phyloP scores from a whole-genome alignment of 2,888 invertebrate species.

The Mimas tiliae region DNA sequence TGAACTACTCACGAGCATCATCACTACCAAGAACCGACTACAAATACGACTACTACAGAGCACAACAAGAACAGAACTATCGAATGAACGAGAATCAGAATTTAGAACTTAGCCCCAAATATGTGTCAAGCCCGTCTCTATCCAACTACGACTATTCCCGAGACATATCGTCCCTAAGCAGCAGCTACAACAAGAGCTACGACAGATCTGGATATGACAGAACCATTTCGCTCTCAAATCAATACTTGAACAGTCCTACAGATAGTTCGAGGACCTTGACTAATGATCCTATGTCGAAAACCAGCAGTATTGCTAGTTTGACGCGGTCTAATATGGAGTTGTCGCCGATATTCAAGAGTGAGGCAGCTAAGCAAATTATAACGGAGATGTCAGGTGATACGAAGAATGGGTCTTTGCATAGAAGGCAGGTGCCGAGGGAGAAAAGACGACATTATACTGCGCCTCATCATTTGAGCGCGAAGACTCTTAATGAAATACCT shows the following conservation, averaged over 20 bases:
- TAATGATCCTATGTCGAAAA: slow-evolving; percentile 78
- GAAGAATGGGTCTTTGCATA: slow-evolving; percentile 84
- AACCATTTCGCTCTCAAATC: slow-evolving; percentile 70
- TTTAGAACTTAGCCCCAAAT: slow-evolving; percentile 77
- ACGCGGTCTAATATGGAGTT: slow-evolving; percentile 83
- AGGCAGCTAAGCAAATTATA: slow-evolving; percentile 93
- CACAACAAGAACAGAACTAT: slow-evolving; percentile 62
- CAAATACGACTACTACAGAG: slow-evolving; percentile 71
- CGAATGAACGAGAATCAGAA: slow-evolving; percentile 64
- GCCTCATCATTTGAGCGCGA: slow-evolving; percentile 88
- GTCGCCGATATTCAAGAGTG: slow-evolving; percentile 93
- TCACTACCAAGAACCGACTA: slow-evolving; percentile 81
- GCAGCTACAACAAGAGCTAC: slow-evolving; percentile 73
- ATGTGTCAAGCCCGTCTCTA: slow-evolving; percentile 76
- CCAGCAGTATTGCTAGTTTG: slow-evolving; percentile 75
- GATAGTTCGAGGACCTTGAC: slow-evolving; percentile 76
- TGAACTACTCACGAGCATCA: slow-evolving; percentile 75
- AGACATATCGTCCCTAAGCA: slow-evolving; percentile 73
- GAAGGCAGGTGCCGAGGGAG: slow-evolving; percentile 91
- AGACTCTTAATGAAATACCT: slow-evolving; percentile 85
- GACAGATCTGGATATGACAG: slow-evolving; percentile 70
- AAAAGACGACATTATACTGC: slow-evolving; percentile 95
- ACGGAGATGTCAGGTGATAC: slow-evolving; percentile 89
- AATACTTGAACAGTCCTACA: slow-evolving; percentile 78
- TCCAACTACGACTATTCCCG: slow-evolving; percentile 78